Conservation (phyloP, 2,888 invertebrate genomes). For the Spatulosminthurus flaviceps region DNA sequence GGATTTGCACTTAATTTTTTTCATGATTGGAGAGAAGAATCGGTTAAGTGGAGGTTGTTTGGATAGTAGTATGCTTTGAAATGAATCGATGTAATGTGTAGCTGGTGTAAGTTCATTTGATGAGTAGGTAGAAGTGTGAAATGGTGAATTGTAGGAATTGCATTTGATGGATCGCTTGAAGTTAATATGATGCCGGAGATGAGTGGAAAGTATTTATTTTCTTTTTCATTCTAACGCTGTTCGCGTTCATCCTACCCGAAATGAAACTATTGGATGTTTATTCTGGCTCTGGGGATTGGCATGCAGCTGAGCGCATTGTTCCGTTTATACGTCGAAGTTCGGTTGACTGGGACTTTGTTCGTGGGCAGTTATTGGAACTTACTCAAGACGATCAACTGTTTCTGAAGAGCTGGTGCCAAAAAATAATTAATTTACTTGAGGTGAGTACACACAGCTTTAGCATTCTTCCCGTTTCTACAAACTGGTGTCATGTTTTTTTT, state of each 20-base stretch:
- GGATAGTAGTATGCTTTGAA: neutral
- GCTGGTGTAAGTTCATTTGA: neutral
- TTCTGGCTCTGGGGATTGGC: neutral
- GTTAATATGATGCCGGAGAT: constrained; percentile 9
- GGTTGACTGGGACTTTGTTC: constrained; percentile 61
- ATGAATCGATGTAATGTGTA: neutral
- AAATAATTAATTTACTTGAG: constrained; percentile 59
- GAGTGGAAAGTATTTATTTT: constrained; percentile 3
- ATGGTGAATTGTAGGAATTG: neutral
- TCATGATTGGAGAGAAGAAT: too few relatives aligned
- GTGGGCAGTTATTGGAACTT: constrained; percentile 60
- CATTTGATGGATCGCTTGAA: neutral
- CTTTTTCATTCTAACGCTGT: constrained; percentile 4
- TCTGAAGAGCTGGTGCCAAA: constrained; percentile 60
- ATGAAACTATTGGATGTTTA: constrained; percentile 9
- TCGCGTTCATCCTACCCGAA: constrained; percentile 11
- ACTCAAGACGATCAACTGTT: constrained; percentile 58
- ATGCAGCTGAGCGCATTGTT: constrained; percentile 54
- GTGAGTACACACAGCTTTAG: constrained; percentile 44
- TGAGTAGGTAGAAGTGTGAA: neutral
- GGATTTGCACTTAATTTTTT: too few relatives aligned
- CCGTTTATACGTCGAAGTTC: constrained; percentile 58
- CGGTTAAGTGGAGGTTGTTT: too few relatives aligned
- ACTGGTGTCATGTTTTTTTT: neutral
- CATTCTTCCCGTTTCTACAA: constrained; percentile 18